Base-by-base conservation (phyloP, 2,888 invertebrate species). In the Mimas tiliae region DNA sequence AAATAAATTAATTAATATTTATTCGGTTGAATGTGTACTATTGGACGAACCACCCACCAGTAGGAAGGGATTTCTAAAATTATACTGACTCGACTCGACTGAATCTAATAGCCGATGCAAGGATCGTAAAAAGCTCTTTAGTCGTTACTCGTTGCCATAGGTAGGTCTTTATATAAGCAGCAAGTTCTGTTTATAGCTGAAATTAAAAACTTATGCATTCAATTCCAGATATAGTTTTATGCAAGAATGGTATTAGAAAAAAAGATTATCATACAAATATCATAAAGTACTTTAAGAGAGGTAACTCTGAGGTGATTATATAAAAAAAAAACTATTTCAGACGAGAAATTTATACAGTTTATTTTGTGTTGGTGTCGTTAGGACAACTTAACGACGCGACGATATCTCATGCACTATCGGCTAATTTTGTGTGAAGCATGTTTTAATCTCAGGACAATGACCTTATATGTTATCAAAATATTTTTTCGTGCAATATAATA, bases 381-480 rank as follows among this genome's bases (percentile, higher is more conserved):
- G 38, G 58, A 58, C 53, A 53, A 53, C 21, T 52, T 19, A 62
- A 47, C 45, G n/a, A 19, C 33, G 51, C 45, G n/a, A 19, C 33
- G 51, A 7, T 63, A 47, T 63, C 52, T 48, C 34, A 16, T 47
- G 42, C 50, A 21, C 66, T 58, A 62, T 67, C 67, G 51, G 66
- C 68, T 69, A 67, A 65, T 65, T 66, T 48, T 55, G 48, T 70
- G 74, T 69, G 73, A 67, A 75, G 78, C 78, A 82, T 83, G 78
- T 80, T 79, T 72, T 72, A 81, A 78, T 75, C 74, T 79, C 75
- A 78, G 90, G 86, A 82, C 87, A 82, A 68, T 80, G 88, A 85
- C 85, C 86, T 76, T 76, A 73, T 69, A 78, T 14, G 45, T 81
- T 84, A 85, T 63, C 48, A 27, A n/a, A 27, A 11, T 47, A 47